Base-by-base conservation (phyloP, 2,113 vertebrate species). In the Phainopepla nitens region DNA sequence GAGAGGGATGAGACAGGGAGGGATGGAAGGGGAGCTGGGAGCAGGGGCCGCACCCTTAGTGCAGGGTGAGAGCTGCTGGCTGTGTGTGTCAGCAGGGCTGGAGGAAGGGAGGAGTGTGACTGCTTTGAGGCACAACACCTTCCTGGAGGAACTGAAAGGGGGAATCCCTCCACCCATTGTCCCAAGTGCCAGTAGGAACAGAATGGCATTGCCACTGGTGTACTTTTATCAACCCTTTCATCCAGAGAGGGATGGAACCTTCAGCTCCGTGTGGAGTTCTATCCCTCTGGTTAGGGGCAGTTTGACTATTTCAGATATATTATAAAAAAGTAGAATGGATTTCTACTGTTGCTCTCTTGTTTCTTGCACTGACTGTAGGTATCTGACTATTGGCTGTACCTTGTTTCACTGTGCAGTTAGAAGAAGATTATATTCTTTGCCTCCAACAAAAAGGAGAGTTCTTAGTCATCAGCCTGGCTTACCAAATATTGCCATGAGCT, bases 101-200 rank as follows among this genome's bases (percentile, higher is more conserved):
- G 5, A 13, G 21, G 0, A 0, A 35, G 35, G 35, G 21, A 10
- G 15, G 15, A 5, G 42, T 1, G 0, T 8, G 15, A 7, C 39
- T 73, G 33, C 1, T 15, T 64, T 65, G 60, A 50, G 39, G 27
- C 20, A 31, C n/a, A 54, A 1, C 7, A 7, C 21, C 24, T 80
- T 27, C 13, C 39, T 27, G 18, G 56, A 49, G 70, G 16, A 66
- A 2, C 35, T 29, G 58, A 14, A 50, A 41, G 5, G 27, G 16
- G 36, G 11, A 56, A 42, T 64, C 36, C 41, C 7, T 0, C 27
- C 9, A 2, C 7, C 45, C n/a, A 3, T 23, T 68, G 49, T 71
- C n/a, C 51, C 35, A 27, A 44, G 27, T 28, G 64, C 35, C 33
- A 23, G 3, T 4, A 35, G 70, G 65, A 78, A 7, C 24, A 79